Conservation (phyloP, 2,797 vertebrate genomes). For the Pseudomugil tenellus region DNA sequence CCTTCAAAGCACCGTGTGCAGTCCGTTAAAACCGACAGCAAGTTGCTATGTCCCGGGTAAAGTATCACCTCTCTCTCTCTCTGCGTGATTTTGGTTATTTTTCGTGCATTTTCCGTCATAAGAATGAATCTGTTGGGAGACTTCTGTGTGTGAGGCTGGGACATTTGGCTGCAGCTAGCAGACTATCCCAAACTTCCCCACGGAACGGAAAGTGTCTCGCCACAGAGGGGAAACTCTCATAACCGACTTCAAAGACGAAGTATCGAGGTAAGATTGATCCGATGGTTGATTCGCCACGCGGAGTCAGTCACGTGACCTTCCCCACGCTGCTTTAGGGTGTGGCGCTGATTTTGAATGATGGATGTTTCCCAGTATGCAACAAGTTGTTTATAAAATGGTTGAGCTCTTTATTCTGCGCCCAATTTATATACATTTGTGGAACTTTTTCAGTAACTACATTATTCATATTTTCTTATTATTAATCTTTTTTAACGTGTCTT, state of each 20-base stretch:
- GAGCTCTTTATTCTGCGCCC: background rate
- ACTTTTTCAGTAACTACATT: too few species aligned
- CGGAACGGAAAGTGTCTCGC: constrained; percentile 5
- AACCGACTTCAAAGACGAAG: constrained; percentile 1
- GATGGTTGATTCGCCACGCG: constrained; percentile 8
- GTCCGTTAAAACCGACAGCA: constrained; percentile 21
- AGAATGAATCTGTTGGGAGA: constrained; percentile 24
- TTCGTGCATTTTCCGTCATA: constrained; percentile 62
- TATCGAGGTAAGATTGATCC: constrained; percentile 6
- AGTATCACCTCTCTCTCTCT: constrained; percentile 34
- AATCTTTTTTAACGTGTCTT: too few species aligned
- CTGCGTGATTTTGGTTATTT: constrained; percentile 50
- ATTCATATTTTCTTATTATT: too few species aligned
- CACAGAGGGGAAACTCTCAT: background rate
- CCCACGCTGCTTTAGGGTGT: constrained; percentile 8
- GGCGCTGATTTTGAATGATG: constrained; percentile 11
- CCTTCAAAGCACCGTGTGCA: constrained; percentile 48
- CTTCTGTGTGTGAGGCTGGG: constrained; percentile 14
- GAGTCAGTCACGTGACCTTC: constrained; percentile 13
- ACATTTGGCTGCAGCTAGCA: constrained; percentile 33
- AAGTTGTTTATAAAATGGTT: background rate
- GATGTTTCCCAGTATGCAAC: background rate
- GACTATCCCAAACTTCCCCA: constrained; percentile 19
- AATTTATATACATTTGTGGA: too few species aligned
- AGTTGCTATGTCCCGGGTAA: constrained; percentile 41